Evolutionary conservation across 35 echinoderm and acorn worm species (phyloP).

Genomic region (Ophiothrix spiculata): DNA sequence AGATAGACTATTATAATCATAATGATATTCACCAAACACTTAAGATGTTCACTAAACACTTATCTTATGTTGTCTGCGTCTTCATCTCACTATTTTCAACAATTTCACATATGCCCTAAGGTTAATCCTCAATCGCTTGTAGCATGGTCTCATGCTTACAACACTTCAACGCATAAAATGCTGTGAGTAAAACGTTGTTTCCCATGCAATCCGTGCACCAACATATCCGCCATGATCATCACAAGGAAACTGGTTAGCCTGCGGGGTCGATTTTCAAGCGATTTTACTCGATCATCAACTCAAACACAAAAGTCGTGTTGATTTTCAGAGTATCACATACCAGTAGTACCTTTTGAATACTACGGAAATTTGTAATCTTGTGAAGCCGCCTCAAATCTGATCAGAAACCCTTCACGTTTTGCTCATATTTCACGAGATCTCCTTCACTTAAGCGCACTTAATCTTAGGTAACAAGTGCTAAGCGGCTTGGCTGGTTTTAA

Average conservation of each 20-base stretch:
- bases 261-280: conserved; percentile 6
- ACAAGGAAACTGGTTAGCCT: not conserved
- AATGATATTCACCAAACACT: too few species aligned
- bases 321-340: not conserved
- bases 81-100: too few species aligned
- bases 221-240: not conserved
- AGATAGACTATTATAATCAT: too few species aligned
- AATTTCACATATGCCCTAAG: too few species aligned
- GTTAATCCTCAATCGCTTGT: too few species aligned
- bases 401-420: not conserved
- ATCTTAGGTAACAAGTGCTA: not conserved
- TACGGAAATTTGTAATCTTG: not conserved
- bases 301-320: conserved; percentile 6
- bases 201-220: not conserved
- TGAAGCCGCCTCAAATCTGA: not conserved
- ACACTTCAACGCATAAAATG: too few species aligned
- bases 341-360: not conserved
- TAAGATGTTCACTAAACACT: too few species aligned
- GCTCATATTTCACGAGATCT: not conserved
- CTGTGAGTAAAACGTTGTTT: not conserved
- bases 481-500: not conserved
- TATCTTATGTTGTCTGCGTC: too few species aligned
- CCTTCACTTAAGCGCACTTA: not conserved
- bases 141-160: too few species aligned
- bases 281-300: not conserved